These are phyloP conservation scores for Carpatolechia fugitivella DNA, from an alignment of 2,888 invertebrate species.

Conservation along the genomic window DNA sequence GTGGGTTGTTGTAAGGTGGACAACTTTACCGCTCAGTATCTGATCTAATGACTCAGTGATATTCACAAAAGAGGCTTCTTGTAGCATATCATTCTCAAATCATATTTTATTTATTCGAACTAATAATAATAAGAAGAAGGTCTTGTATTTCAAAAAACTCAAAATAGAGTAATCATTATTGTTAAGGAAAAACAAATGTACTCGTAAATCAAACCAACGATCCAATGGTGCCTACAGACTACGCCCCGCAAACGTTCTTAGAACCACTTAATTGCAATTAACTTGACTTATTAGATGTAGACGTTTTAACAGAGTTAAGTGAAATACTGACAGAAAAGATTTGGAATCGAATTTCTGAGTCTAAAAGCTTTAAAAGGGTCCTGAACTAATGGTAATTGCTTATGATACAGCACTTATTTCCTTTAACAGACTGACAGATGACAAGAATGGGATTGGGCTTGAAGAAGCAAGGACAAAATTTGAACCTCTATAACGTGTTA, in stretches of 20 bases:
- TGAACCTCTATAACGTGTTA: no score
- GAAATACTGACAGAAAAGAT: constrained; percentile 3
- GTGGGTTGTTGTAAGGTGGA: no score
- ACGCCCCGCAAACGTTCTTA: background rate
- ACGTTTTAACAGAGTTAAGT: background rate
- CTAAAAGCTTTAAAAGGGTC: background rate
- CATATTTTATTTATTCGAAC: no score
- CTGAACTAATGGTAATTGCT: constrained; percentile 3
- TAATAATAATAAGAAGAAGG: no score
- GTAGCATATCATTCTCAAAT: no score
- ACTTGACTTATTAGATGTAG: constrained; percentile 44
- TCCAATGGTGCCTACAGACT: background rate
- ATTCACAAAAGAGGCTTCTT: no score
- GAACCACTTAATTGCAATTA: constrained; percentile 55
- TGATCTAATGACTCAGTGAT: no score
- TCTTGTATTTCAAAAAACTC: no score
- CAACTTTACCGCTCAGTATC: no score
- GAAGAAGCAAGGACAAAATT: background rate
- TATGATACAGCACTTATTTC: background rate
- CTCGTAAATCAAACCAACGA: no score
- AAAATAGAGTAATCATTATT: no score
- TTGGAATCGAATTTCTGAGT: background rate
- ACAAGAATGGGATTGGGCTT: background rate
- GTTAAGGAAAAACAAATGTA: no score
- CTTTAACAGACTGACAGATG: background rate